Base-by-base conservation (phyloP, 2,888 invertebrate species). In the Brachynemurus nebulosus region DNA sequence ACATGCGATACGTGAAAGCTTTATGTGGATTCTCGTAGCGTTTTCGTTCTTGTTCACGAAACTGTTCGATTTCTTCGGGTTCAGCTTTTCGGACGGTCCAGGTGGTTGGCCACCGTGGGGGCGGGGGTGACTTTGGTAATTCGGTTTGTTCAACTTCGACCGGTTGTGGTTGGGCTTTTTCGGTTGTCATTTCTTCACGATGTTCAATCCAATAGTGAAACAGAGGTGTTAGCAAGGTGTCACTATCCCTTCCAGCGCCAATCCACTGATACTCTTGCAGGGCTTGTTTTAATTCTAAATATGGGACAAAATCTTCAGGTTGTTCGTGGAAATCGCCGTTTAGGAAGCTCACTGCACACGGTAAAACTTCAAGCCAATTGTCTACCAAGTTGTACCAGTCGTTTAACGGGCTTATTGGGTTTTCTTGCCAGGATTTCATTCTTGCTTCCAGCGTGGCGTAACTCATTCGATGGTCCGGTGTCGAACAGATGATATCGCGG, bases 231-330 rank as follows among this genome's bases (percentile, higher is more conserved):
- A 93, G 66, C 33, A 84, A 74, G 3, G 78, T 72, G 62, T 92
- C 92, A 2, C 86, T 82, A 61, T 95, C 93, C 4, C 93, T 71
- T 0, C 92, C 92, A 5, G 89, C 89, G 2, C 93, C 93, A 48
- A 93, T 93, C 95, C 95, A 95, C 57, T 86, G 84, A 63, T 86
- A 89, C 55, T 76, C 70, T 59, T 80, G 77, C 48, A 78, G 62
- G 47, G 74, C 72, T 2, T 74, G 67, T 60, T 90, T 86, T 65
- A 80, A 86, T 61, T 90, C 90, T 55, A 91, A 72, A 56, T 84
- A 89, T 3, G 91, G 90, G 23, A 90, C 86, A 69, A 86, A 91
- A 57, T 89, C 88, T 23, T 86, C 82, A 0, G 89, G 83, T 57
- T 83, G 78, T 41, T 78, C 76, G n/a, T 78, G 72, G 57, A 79